Evolutionary conservation across 2,888 invertebrate species (phyloP), one percentile per base, ranked within the genome.

Genomic region (Platynereis dumerilii): DNA sequence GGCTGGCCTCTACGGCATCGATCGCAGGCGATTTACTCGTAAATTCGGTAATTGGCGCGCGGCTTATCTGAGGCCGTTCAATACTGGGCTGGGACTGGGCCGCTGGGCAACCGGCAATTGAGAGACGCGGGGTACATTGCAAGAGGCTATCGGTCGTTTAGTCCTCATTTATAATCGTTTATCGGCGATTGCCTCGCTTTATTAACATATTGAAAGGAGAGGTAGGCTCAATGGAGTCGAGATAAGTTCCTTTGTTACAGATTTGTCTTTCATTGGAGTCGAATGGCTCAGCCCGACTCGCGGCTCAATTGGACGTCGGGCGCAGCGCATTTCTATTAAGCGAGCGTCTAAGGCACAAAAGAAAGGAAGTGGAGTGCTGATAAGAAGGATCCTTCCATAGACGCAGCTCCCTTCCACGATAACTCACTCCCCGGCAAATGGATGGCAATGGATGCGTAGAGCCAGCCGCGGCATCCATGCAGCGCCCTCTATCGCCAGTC

Each of bases 151-250:
- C 48, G 48, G 22, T n/a, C 22, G 48, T 20, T 48, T 22, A n/a
- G 22, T 22, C 20, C 20, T 48, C 48, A 48, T 48, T 48, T 48
- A 48, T 48, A 48, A 48, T 48, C 48, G 22, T 48, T 48, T 5
- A 48, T 48, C 48, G 48, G 7, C 48, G 48, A 48, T 48, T 48
- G 48, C 3, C 48, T 5, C 22, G 20, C 48, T 20, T 10, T 48
- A 48, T 48, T 48, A 48, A 48, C 48, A 48, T 48, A 48, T 48
- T 48, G 48, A 48, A 48, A 48, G 22, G 48, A 48, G n/a, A 22
- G 48, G 20, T 7, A 5, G 48, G 48, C n/a, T 20, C 20, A 48
- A 22, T 48, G 20, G 48, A n/a, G 5, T n/a, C 48, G 7, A 5
- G 48, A 48, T 48, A 48, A 48, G 48, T 22, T n/a, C 7, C 48